Evolutionary conservation across 2,113 vertebrate species (phyloP).

Genomic region (Camelus dromedarius): DNA sequence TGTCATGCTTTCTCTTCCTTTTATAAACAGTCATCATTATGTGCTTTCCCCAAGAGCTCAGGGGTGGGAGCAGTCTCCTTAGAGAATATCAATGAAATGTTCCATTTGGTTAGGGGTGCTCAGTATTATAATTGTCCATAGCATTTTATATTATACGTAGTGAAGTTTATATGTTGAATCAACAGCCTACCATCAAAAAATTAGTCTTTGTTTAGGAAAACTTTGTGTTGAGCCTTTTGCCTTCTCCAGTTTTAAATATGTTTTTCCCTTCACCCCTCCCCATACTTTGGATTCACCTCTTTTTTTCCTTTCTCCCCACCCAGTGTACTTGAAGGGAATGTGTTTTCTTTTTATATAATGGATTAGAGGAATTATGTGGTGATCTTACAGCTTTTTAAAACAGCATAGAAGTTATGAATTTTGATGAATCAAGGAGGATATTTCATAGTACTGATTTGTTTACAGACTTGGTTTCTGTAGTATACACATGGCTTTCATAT

Average conservation of each 20-base stretch:
- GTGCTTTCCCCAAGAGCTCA: constrained; percentile 51
- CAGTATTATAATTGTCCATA: not conserved
- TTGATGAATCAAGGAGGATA: constrained; percentile 45
- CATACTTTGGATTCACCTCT: constrained; percentile 60
- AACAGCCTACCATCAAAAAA: not conserved
- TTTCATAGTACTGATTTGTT: constrained; percentile 4
- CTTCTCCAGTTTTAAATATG: constrained; percentile 35
- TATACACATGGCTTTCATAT: not conserved
- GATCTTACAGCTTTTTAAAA: constrained; percentile 17
- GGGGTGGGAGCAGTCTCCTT: constrained; percentile 60
- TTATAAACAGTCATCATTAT: constrained; percentile 57
- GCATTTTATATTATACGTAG: not conserved
- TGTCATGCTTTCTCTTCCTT: constrained; percentile 71
- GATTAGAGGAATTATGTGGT: constrained; percentile 51
- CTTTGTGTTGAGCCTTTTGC: constrained; percentile 43
- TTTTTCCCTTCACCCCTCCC: not conserved
- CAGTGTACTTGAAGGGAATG: constrained; percentile 60
- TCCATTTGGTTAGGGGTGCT: constrained; percentile 74
- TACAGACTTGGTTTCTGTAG: constrained; percentile 45
- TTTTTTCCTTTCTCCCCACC: constrained; percentile 60
- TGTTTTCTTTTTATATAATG: constrained; percentile 61
- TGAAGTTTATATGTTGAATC: not conserved
- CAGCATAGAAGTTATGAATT: constrained; percentile 65
- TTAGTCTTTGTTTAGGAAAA: constrained; percentile 54
- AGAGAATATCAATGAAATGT: constrained; percentile 60